These are phyloP conservation scores for Heteromyza rotundicornis DNA, from an alignment of 2,888 invertebrate genomes.

Conservation along the genomic window DNA sequence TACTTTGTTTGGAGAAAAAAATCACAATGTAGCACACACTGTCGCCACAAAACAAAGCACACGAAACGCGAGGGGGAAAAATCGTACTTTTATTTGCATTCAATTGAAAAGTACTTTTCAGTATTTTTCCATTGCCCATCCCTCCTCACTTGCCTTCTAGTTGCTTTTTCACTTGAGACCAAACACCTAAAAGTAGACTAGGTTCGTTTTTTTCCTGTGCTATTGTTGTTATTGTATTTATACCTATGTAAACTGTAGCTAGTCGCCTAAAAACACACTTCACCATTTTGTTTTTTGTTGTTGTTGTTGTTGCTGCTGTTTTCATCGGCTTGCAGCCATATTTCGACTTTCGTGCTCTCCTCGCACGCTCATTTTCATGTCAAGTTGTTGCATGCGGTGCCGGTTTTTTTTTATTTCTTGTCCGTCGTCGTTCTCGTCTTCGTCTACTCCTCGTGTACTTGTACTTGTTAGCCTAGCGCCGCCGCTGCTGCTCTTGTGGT, in stretches of 20 bases:
- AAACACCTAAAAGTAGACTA: conserved; percentile 14
- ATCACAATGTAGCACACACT: not conserved
- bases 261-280: conserved; percentile 15
- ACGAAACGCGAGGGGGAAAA: not conserved
- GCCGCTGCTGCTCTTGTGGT: conserved; percentile 13
- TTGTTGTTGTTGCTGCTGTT: no score
- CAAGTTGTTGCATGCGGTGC: conserved; percentile 18
- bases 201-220: not conserved
- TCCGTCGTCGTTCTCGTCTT: not conserved
- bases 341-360: not conserved
- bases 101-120: not conserved
- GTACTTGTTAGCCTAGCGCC: not conserved
- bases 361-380: conserved; percentile 11
- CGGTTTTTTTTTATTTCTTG: not conserved
- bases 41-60: not conserved
- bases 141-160: not conserved
- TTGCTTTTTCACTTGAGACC: not conserved
- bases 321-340: not conserved
- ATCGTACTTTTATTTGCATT: conserved; percentile 8
- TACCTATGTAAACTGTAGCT: not conserved
- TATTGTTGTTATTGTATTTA: not conserved
- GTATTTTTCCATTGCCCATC: not conserved
- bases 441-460: not conserved
- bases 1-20: no score
- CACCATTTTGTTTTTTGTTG: no score